These are phyloP conservation scores for Monoplex corrugatus DNA, from an alignment of 2,888 invertebrate genomes.

Conservation along the genomic window DNA sequence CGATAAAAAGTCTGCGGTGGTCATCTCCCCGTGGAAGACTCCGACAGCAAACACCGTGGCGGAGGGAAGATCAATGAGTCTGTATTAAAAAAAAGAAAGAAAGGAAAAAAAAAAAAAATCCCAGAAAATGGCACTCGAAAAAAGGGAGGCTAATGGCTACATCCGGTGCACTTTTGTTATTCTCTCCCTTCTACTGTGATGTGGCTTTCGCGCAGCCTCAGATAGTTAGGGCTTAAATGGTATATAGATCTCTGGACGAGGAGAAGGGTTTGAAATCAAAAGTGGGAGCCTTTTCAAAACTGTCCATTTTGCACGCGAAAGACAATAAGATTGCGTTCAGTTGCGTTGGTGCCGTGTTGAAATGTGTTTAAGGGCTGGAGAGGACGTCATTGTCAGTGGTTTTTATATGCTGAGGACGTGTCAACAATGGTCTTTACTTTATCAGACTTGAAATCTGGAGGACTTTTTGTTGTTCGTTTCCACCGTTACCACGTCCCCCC, in stretches of 20 bases:
- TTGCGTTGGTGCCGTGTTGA: too few relatives aligned
- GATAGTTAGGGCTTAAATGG: not conserved
- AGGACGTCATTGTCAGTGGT: too few relatives aligned
- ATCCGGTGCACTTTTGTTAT: conserved; percentile 5
- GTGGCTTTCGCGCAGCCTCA: not conserved
- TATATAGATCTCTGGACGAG: not conserved
- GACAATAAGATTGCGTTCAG: too few relatives aligned
- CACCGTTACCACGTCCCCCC: too few relatives aligned
- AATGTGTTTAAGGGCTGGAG: too few relatives aligned
- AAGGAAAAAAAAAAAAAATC: not conserved
- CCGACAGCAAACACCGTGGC: not conserved
- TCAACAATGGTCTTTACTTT: too few relatives aligned
- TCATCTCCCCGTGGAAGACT: not conserved
- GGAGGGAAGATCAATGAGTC: not conserved
- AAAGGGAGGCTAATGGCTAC: not conserved
- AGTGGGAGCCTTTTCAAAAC: not conserved
- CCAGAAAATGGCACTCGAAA: conserved; percentile 20
- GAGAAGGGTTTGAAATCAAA: not conserved
- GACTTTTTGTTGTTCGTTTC: too few relatives aligned
- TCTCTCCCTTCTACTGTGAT: conserved; percentile 15
- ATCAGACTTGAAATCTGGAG: too few relatives aligned
- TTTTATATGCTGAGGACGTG: too few relatives aligned
- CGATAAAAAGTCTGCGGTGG: not conserved
- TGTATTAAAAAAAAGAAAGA: not conserved
- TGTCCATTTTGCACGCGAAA: not conserved